phyloP scores from a whole-genome alignment of 2,888 invertebrate genomes.

The Papilio protenor region DNA sequence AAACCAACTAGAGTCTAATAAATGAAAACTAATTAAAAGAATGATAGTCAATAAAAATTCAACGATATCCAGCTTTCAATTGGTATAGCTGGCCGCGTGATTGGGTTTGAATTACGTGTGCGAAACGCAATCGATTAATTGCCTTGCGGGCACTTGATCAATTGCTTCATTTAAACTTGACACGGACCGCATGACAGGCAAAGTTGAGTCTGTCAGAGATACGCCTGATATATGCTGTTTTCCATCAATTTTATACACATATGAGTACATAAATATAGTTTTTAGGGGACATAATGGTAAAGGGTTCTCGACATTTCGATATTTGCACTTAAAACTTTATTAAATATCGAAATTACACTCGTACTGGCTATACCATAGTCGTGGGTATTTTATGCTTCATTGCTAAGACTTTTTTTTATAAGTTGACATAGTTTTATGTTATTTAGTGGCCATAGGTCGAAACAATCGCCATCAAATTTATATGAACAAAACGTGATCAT shows the following conservation, averaged over 20 bases:
- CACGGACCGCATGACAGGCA: conserved; percentile 34
- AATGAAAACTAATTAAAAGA: not conserved
- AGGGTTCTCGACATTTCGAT: not conserved
- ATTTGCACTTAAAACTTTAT: not conserved
- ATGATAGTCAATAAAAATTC: not conserved
- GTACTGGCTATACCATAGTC: too few relatives aligned
- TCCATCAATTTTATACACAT: not conserved
- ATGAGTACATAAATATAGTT: not conserved
- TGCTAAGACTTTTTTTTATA: not conserved
- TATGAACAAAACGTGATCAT: conserved; percentile 10
- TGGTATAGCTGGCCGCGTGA: conserved; percentile 5
- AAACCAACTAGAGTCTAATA: not conserved
- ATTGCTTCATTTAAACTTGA: conserved; percentile 38
- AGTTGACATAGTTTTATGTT: not conserved
- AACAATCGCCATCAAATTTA: conserved; percentile 16
- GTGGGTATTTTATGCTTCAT: too few relatives aligned
- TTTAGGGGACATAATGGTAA: not conserved
- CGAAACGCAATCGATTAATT: conserved; percentile 33
- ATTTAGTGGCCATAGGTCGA: not conserved
- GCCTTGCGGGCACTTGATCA: conserved; percentile 37
- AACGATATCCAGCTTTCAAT: conserved; percentile 15
- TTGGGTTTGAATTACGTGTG: conserved; percentile 26
- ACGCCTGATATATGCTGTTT: conserved; percentile 20
- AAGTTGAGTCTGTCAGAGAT: conserved; percentile 20
- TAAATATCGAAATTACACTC: too few relatives aligned